A percentile compares a stretch with the other conserved stretches of the same genome.
Conservation (phyloP, 2,113 vertebrate species). For the Turdus rufiventris region DNA sequence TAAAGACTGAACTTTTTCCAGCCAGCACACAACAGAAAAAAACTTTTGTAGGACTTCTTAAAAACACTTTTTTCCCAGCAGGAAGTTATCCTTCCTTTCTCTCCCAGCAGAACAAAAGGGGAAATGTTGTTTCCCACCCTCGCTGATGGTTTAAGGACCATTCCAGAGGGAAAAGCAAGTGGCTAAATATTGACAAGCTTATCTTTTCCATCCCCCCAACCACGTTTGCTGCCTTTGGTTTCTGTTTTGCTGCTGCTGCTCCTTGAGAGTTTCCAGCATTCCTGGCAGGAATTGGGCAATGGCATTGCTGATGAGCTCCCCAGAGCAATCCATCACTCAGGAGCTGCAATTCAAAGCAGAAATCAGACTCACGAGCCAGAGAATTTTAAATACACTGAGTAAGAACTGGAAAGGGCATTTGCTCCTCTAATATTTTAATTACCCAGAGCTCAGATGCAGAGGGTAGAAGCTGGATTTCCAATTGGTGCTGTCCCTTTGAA, state of each 20-base stretch:
- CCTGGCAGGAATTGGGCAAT: slow-evolving; percentile 8
- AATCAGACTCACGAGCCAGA: not conserved
- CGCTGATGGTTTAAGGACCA: not conserved
- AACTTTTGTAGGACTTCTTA: not conserved
- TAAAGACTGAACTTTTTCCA: not conserved
- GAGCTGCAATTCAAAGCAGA: not conserved
- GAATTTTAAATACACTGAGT: not conserved
- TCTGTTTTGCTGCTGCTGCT: not conserved
- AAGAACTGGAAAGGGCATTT: not conserved
- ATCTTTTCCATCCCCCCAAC: not conserved
- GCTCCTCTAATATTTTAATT: not conserved
- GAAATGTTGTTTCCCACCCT: not conserved
- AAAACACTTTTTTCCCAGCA: too few species aligned
- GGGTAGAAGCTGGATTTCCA: not conserved
- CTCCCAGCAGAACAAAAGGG: not conserved
- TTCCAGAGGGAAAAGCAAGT: not conserved
- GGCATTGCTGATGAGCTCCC: slow-evolving; percentile 5
- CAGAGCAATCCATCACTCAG: slow-evolving; percentile 5
- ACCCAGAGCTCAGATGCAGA: not conserved
- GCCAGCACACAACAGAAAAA: not conserved
- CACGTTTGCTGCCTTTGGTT: not conserved
- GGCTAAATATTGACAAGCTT: not conserved
- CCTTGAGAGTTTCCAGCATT: slow-evolving; percentile 9
- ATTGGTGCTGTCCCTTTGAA: not conserved
- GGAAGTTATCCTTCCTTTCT: not conserved